Evolutionary conservation across 2,888 invertebrate genomes (phyloP), one percentile per base, ranked within the genome.

Genomic region (Taenaris catops): DNA sequence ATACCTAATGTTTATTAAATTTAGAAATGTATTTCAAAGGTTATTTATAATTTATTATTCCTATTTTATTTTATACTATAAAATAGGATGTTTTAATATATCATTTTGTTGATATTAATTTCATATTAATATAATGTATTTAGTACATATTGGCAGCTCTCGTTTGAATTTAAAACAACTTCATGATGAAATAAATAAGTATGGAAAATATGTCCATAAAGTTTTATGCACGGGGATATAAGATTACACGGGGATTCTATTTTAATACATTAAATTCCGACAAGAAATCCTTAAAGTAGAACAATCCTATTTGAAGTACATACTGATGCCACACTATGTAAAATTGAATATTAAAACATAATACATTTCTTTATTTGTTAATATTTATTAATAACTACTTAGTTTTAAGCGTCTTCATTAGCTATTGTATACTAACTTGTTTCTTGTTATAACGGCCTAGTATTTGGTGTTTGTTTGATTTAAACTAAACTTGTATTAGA

Each of bases 371-470:
- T 71, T 74, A 63, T 61, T 50, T 78, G 76, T 81, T 83, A 81
- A 83, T 83, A 83, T 83, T 84, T 83, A 84, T 84, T 83, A 76
- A 74, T 76, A 62, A 36, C 35, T 60, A 57, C 64, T 58, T 75
- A 74, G 63, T 40, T 55, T 46, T 66, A 75, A 51, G 63, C 56
- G 53, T 54, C 63, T 63, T 57, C 28, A 29, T 29, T 68, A 70
- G 71, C 62, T 69, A 59, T 63, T 70, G 64, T 78, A 72, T 14
- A 81, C 83, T 83, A 84, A 84, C 62, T 63, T 40, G 45, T 67
- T 69, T 69, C 63, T 74, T 81, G 78, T 80, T 76, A 75, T 76
- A 66, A 60, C 58, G 31, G 32, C 42, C 45, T 38, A 32, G 35
- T 33, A 37, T 41, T 43, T 41, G 44, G 57, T 63, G 58, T 41